Percentiles rank a stretch among this genome's conserved stretches.
phyloP scores from a whole-genome alignment of 2,113 vertebrate genomes.

The Chloropsis cyanopogon region DNA sequence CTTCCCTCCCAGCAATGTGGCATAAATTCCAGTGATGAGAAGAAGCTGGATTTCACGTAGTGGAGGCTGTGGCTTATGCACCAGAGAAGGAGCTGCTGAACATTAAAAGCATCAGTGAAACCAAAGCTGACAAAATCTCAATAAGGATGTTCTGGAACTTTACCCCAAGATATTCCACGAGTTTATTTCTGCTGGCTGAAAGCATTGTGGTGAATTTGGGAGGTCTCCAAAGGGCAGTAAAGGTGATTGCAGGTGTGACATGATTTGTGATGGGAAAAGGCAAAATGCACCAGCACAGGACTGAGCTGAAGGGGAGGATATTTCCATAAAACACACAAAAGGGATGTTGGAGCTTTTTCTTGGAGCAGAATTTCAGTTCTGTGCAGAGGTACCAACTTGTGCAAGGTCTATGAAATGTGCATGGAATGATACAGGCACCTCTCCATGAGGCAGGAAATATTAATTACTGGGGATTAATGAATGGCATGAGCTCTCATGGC shows the following conservation, averaged over 20 bases:
- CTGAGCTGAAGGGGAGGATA: not conserved
- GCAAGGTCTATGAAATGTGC: not conserved
- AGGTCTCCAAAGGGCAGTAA: not conserved
- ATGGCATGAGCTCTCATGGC: not conserved
- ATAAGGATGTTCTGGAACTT: not conserved
- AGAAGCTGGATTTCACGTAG: slow-evolving; percentile 79
- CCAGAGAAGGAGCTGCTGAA: slow-evolving; percentile 92
- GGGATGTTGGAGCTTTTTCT: not conserved
- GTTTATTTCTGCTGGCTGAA: not conserved
- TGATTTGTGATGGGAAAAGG: not conserved
- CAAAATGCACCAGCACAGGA: not conserved
- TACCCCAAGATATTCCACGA: not conserved
- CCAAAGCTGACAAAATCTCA: slow-evolving; percentile 89
- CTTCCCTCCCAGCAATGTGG: too few relatives aligned
- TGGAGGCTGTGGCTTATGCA: slow-evolving; percentile 88
- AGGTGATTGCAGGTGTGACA: not conserved
- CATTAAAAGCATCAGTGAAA: slow-evolving; percentile 95
- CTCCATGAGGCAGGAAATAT: not conserved
- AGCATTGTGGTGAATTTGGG: not conserved
- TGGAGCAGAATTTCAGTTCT: not conserved
- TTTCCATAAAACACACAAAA: not conserved
- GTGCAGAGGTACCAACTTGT: not conserved
- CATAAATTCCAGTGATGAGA: too few relatives aligned
- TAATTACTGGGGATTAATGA: not conserved
- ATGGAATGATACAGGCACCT: not conserved